Conservation (phyloP, 64 coral and sea anemone genomes). For the Dendrophyllia cribrosa region DNA sequence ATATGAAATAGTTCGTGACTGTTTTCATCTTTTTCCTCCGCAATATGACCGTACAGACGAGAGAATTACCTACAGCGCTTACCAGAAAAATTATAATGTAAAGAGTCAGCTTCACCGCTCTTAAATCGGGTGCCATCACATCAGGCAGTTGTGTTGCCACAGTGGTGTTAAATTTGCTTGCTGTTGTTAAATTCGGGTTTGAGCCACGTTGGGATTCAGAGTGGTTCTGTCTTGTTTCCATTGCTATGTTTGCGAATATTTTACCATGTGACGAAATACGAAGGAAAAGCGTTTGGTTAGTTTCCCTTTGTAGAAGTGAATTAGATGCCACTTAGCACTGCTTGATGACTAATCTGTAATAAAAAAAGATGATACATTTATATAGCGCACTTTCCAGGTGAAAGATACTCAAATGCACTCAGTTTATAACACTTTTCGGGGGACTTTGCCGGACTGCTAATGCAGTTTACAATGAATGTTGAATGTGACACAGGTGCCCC, state of each 20-base stretch:
- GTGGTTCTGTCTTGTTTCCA: not conserved
- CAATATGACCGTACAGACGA: slow-evolving; percentile 71
- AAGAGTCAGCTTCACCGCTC: slow-evolving; percentile 26
- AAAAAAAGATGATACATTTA: too few species aligned
- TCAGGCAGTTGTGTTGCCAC: not conserved
- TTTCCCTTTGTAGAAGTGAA: too few species aligned
- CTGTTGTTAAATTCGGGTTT: not conserved
- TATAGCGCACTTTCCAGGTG: too few species aligned
- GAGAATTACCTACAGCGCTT: slow-evolving; percentile 67
- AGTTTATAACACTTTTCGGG: too few species aligned
- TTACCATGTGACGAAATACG: too few species aligned
- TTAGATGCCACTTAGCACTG: too few species aligned
- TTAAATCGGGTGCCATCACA: not conserved
- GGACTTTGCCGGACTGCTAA: too few species aligned
- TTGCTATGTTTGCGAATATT: not conserved
- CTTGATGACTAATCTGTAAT: too few species aligned
- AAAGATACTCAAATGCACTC: too few species aligned
- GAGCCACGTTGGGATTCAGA: not conserved
- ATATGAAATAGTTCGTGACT: slow-evolving; percentile 88
- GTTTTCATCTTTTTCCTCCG: slow-evolving; percentile 88
- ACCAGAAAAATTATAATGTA: slow-evolving; percentile 71
- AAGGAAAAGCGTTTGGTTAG: too few species aligned
- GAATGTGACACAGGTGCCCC: too few species aligned
- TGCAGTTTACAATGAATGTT: too few species aligned
- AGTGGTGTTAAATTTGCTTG: not conserved